Conservation (phyloP, 2,888 invertebrate species). For the Chloroclystis v-ata region DNA sequence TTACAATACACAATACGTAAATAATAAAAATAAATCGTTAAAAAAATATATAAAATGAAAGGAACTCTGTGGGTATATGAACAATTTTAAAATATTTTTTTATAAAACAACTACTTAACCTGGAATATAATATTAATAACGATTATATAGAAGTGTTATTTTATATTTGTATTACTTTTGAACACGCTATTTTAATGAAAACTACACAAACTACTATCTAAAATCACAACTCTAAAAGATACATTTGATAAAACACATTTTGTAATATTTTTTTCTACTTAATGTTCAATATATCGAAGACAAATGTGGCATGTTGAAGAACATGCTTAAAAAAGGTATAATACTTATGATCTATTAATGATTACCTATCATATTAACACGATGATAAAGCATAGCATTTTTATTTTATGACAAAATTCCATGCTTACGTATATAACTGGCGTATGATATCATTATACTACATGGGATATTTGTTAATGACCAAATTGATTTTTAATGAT, state of each 20-base stretch:
- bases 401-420: too few species aligned
- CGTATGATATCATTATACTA: too few species aligned
- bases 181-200: slow-evolving; percentile 30
- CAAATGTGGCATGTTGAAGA: too few species aligned
- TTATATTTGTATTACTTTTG: slow-evolving; percentile 22
- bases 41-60: slow-evolving; percentile 29
- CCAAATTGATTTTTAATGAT: too few species aligned
- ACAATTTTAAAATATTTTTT: slow-evolving; percentile 54
- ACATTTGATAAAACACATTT: neutral
- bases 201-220: slow-evolving; percentile 6
- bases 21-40: slow-evolving; percentile 27
- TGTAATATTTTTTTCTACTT: too few species aligned
- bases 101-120: slow-evolving; percentile 64
- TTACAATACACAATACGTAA: slow-evolving; percentile 27
- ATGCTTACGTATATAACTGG: too few species aligned
- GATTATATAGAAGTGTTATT: neutral
- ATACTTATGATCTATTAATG: too few species aligned
- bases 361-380: too few species aligned
- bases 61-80: slow-evolving; percentile 65
- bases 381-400: too few species aligned
- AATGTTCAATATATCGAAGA: too few species aligned
- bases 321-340: too few species aligned
- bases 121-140: slow-evolving; percentile 5
- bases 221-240: slow-evolving; percentile 16
- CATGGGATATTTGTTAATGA: too few species aligned